Evolutionary conservation across 1,140 invertebrate genomes (phyloP).

Genomic region (Radopholus similis): DNA sequence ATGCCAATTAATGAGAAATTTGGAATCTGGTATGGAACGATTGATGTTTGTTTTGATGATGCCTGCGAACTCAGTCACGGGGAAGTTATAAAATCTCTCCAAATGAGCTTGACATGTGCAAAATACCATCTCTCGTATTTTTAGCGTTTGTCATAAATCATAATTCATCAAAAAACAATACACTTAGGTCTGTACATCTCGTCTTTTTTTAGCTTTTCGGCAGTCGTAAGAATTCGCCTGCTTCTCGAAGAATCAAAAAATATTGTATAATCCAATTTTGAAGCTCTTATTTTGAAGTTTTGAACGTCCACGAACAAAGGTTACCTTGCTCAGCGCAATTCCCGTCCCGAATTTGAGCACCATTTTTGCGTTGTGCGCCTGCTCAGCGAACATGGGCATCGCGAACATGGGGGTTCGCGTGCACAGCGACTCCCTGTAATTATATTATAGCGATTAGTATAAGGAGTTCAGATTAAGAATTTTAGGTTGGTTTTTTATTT

Average conservation of each 20-base stretch:
- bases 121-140: too few species aligned
- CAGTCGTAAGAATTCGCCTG: background rate
- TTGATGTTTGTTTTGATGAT: background rate
- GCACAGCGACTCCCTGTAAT: constrained; percentile 23
- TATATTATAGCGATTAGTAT: background rate
- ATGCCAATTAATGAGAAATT: too few species aligned
- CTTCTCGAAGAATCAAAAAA: background rate
- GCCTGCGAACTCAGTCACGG: background rate
- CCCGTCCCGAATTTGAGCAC: constrained; percentile 22
- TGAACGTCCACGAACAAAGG: background rate
- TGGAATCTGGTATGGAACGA: background rate
- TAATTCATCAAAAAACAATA: too few species aligned
- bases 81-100: too few species aligned
- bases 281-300: background rate
- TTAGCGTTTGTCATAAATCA: too few species aligned
- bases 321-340: constrained; percentile 11
- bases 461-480: too few species aligned
- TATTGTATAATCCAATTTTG: background rate
- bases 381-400: constrained; percentile 29
- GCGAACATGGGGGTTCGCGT: constrained; percentile 23
- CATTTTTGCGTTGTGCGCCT: constrained; percentile 25
- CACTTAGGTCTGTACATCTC: background rate
- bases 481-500: too few species aligned
- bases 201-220: background rate
- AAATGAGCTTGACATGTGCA: too few species aligned